These are phyloP conservation scores for Dendronephthya gigantea DNA, from an alignment of 64 coral and sea anemone species.

Conservation along the genomic window DNA sequence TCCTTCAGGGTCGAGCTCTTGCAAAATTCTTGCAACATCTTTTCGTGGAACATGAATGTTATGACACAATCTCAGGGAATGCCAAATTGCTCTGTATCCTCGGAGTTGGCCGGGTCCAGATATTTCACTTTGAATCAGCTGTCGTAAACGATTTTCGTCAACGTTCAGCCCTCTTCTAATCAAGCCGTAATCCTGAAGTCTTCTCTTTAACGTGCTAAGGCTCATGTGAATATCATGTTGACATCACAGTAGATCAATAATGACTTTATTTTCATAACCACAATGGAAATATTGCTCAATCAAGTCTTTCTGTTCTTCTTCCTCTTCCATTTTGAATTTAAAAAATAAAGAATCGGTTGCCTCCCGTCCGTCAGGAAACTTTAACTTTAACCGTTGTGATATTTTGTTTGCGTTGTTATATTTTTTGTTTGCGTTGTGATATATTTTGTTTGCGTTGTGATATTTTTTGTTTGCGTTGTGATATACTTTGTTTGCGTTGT, in stretches of 20 bases:
- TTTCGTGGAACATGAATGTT: constrained; percentile 26
- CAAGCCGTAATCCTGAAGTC: constrained; percentile 13
- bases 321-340: too few species aligned
- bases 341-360: too few species aligned
- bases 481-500: too few species aligned
- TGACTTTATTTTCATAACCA: constrained; percentile 6
- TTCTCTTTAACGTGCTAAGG: not conserved
- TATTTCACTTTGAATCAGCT: constrained; percentile 19
- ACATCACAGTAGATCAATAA: not conserved
- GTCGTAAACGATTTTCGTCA: not conserved
- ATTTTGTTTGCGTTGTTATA: too few species aligned
- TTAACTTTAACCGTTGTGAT: too few species aligned
- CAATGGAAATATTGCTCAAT: too few species aligned
- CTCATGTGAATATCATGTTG: constrained; percentile 14
- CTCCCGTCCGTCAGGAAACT: too few species aligned
- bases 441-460: too few species aligned
- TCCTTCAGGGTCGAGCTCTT: constrained; percentile 21
- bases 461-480: too few species aligned
- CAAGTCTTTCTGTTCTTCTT: too few species aligned
- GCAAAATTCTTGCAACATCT: constrained; percentile 3
- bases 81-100: constrained; percentile 27
- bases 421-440: too few species aligned
- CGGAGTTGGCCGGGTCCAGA: constrained; percentile 7
- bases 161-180: not conserved
- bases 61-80: constrained; percentile 22